Evolutionary conservation across 1,140 invertebrate genomes (phyloP), one percentile per base, ranked within the genome.

Genomic region (Trichomalopsis sarcophagae): DNA sequence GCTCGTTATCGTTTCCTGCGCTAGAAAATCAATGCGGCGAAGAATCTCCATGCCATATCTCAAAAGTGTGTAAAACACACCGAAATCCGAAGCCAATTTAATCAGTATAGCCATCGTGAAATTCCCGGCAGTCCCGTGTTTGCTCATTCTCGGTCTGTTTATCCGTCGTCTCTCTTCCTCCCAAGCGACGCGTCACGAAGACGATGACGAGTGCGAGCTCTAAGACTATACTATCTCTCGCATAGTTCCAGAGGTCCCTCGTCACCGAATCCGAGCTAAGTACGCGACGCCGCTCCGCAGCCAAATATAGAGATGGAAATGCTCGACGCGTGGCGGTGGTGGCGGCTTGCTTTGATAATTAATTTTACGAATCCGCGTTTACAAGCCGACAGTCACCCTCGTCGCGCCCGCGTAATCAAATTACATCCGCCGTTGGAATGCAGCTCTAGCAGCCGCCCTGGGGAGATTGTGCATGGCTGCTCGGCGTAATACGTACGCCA

Each of bases 341-440:
- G 23, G 55, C 73, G 23, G 74, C 82, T 47, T 73, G 83, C 68
- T 85, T 76, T 76, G 84, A 76, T 81, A 85, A 85, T 85, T 85
- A 81, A 85, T 85, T 81, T 81, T 55, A 76, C 84, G 50, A 81
- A 76, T 85, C 36, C 84, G 36, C 84, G 78, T 85, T 85, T 85
- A 81, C 69, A 74, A 81, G 84, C 84, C 69, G 71, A 75, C 74
- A 83, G 50, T 50, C 82, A 23, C 44, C n/a, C 44, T 23, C 6
- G 81, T 71, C 71, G 62, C 14, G 68, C 78, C 14, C 66, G n/a
- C 55, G 68, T 81, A 85, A 81, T 85, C 84, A 44, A 69, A 80
- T 84, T 84, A 84, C 62, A 30, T 13, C 33, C 13, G 21, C 69
- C 27, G 69, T 21, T 50, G 47, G 81, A 23, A 82, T 76, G 44